phyloP scores from a whole-genome alignment of 2,797 vertebrate genomes.

The Onychomys leucogaster region DNA sequence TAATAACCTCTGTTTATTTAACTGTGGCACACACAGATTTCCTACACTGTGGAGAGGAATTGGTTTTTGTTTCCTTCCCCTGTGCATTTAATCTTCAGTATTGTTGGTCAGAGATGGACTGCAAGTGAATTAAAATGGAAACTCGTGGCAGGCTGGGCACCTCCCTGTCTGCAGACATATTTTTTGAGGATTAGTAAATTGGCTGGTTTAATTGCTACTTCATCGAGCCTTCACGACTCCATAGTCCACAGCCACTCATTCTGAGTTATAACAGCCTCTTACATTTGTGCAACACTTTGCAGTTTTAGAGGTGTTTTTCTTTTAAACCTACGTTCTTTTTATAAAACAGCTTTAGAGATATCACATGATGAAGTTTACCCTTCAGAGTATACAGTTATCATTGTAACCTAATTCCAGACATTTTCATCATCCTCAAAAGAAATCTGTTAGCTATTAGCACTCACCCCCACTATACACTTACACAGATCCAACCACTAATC shows the following conservation, averaged over 20 bases:
- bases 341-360: conserved; percentile 43
- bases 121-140: background rate
- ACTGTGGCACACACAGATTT: background rate
- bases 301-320: conserved; percentile 62
- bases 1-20: background rate
- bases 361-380: background rate
- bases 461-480: background rate
- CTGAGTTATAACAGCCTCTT: conserved; percentile 47
- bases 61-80: background rate
- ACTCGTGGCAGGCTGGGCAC: background rate
- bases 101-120: conserved; percentile 12
- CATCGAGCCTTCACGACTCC: conserved; percentile 42
- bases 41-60: background rate
- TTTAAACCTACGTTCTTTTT: conserved; percentile 11
- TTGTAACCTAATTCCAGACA: conserved; percentile 32
- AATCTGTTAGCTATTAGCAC: background rate
- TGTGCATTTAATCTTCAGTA: conserved; percentile 8
- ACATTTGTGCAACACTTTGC: conserved; percentile 31
- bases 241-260: conserved; percentile 40
- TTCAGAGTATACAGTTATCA: background rate
- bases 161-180: background rate
- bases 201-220: conserved; percentile 60
- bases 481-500: background rate
- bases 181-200: conserved; percentile 59
- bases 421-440: conserved; percentile 44